Evolutionary conservation across 2,797 vertebrate species (phyloP).

Genomic region (Myiotriccus ornatus): DNA sequence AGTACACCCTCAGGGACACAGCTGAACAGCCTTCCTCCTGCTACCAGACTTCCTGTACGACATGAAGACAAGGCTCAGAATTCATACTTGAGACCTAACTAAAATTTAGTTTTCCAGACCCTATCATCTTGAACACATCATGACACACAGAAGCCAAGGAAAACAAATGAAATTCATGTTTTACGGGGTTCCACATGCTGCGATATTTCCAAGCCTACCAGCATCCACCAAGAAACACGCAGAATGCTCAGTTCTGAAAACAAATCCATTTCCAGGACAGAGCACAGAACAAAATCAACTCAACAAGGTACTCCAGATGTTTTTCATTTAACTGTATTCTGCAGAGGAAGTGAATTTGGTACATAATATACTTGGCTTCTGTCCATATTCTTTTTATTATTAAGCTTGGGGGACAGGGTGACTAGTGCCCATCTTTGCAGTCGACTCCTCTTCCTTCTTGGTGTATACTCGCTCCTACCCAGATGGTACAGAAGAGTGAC

Average conservation of each 20-base stretch:
- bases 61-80: slow-evolving; percentile 55
- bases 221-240: slow-evolving; percentile 70
- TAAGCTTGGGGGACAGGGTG: not conserved
- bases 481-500: not conserved
- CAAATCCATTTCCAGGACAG: slow-evolving; percentile 69
- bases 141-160: slow-evolving; percentile 80
- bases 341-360: slow-evolving; percentile 71
- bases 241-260: slow-evolving; percentile 66
- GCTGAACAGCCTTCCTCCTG: slow-evolving; percentile 25
- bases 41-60: slow-evolving; percentile 57
- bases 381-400: slow-evolving; percentile 47
- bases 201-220: slow-evolving; percentile 70
- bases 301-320: slow-evolving; percentile 74
- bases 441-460: not conserved
- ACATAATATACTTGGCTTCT: slow-evolving; percentile 49
- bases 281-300: slow-evolving; percentile 70
- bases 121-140: slow-evolving; percentile 79
- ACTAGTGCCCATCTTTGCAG: slow-evolving; percentile 22
- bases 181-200: slow-evolving; percentile 77
- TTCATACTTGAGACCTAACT: slow-evolving; percentile 57
- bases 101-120: slow-evolving; percentile 71
- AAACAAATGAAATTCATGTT: slow-evolving; percentile 79
- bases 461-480: not conserved
- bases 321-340: slow-evolving; percentile 72
- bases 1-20: slow-evolving; percentile 27